Conservation (phyloP, 35 echinoderm and acorn worm genomes). For the Lytechinus pictus region DNA sequence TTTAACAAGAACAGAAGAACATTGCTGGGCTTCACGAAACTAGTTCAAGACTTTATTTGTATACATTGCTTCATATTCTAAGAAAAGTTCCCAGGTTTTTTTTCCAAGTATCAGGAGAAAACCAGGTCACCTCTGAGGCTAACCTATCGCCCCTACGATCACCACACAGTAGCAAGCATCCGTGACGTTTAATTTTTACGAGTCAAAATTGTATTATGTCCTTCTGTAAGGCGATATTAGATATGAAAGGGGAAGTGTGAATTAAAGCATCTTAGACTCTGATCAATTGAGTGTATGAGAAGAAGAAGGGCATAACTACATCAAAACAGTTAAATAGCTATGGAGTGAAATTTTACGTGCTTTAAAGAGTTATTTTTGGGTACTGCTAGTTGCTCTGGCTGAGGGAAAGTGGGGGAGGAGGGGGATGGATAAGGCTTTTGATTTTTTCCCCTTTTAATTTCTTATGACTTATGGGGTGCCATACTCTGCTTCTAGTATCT, state of each 20-base stretch:
- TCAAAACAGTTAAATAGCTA: no score
- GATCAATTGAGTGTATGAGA: neutral
- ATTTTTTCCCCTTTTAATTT: no score
- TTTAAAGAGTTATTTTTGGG: no score
- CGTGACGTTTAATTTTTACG: neutral
- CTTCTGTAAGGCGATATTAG: neutral
- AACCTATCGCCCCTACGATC: neutral
- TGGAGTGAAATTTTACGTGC: no score
- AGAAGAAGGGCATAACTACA: no score
- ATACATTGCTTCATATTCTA: neutral
- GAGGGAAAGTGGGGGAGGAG: no score
- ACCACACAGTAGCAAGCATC: neutral
- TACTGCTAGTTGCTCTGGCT: no score
- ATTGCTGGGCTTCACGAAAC: no score
- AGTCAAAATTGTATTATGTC: neutral
- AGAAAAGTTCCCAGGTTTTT: neutral
- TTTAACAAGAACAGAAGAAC: no score
- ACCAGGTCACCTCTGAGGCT: neutral
- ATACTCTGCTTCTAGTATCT: no score
- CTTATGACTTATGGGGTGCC: no score
- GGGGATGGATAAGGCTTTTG: no score
- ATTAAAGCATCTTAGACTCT: constrained; percentile 5
- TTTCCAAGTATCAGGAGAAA: neutral
- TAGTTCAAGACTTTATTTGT: neutral
- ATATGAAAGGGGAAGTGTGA: constrained; percentile 1